phyloP scores from a whole-genome alignment of 2,797 vertebrate genomes.

The Pelochelys cantorii region DNA sequence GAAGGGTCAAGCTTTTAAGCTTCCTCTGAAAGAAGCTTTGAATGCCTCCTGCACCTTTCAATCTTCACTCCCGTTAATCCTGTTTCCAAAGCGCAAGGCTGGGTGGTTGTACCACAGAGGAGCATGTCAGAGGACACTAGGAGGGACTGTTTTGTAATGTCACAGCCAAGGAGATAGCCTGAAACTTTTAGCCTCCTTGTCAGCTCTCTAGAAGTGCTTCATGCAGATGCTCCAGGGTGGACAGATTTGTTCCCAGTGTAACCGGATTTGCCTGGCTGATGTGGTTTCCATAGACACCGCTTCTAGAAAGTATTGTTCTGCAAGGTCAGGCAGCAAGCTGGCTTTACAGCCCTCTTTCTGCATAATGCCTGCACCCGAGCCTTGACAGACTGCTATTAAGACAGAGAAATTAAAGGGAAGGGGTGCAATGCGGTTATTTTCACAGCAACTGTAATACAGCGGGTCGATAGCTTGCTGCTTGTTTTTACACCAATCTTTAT shows the following conservation, averaged over 20 bases:
- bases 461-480: slow-evolving; percentile 23
- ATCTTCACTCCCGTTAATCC: rapidly evolving
- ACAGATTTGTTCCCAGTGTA: neutral
- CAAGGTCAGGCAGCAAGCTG: slow-evolving; percentile 6
- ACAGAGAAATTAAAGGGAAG: slow-evolving; percentile 65
- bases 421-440: slow-evolving; percentile 57
- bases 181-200: neutral
- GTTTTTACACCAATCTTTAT: slow-evolving; percentile 44
- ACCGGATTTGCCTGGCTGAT: neutral
- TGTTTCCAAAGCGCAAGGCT: neutral
- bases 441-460: slow-evolving; percentile 33
- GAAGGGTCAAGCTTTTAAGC: neutral
- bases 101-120: neutral
- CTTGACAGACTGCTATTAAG: slow-evolving; percentile 52
- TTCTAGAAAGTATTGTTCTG: neutral
- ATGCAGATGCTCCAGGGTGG: neutral
- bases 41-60: neutral
- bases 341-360: slow-evolving; percentile 10
- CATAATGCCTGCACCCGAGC: neutral
- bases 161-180: neutral
- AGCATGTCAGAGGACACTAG: neutral
- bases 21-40: neutral
- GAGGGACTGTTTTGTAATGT: neutral
- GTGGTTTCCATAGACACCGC: neutral
- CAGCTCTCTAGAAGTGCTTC: neutral